phyloP scores from a whole-genome alignment of 2,797 vertebrate genomes.

The Danionella dracula region DNA sequence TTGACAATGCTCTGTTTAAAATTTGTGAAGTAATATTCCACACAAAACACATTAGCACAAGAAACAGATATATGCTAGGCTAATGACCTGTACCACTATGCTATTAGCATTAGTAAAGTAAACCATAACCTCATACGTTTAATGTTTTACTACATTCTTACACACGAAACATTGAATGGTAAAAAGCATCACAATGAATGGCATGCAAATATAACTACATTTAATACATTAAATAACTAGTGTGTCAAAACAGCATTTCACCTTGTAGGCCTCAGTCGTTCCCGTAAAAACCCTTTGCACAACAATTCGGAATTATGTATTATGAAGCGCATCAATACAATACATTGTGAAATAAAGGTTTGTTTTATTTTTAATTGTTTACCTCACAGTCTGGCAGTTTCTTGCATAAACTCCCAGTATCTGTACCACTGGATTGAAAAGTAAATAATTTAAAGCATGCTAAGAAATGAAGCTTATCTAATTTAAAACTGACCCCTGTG shows the following conservation, averaged over 20 bases:
- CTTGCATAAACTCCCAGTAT: constrained; percentile 14
- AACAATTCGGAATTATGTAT: constrained; percentile 18
- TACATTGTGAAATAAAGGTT: not conserved
- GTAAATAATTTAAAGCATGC: not conserved
- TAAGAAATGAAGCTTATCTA: too few species aligned
- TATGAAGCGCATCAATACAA: constrained; percentile 7
- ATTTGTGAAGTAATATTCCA: constrained; percentile 27
- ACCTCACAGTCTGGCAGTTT: constrained; percentile 23
- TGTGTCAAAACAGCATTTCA: not conserved
- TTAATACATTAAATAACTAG: constrained; percentile 29
- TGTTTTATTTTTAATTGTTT: constrained; percentile 10
- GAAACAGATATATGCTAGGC: constrained; percentile 20
- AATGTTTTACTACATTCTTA: constrained; percentile 34
- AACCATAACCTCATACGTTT: constrained; percentile 18
- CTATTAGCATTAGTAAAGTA: not conserved
- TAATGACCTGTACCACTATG: constrained; percentile 6
- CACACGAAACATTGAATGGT: constrained; percentile 13
- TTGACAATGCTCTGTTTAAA: constrained; percentile 7
- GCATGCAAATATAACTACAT: constrained; percentile 38
- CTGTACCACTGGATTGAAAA: constrained; percentile 12
- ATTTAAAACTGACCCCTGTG: too few species aligned
- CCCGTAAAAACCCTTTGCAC: not conserved
- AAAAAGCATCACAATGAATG: constrained; percentile 2
- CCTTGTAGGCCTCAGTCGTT: not conserved
- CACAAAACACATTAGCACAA: constrained; percentile 33